Conservation (phyloP, 30 jellyfish, hydroid and myxozoan species). For the Aurelia coerulea region DNA sequence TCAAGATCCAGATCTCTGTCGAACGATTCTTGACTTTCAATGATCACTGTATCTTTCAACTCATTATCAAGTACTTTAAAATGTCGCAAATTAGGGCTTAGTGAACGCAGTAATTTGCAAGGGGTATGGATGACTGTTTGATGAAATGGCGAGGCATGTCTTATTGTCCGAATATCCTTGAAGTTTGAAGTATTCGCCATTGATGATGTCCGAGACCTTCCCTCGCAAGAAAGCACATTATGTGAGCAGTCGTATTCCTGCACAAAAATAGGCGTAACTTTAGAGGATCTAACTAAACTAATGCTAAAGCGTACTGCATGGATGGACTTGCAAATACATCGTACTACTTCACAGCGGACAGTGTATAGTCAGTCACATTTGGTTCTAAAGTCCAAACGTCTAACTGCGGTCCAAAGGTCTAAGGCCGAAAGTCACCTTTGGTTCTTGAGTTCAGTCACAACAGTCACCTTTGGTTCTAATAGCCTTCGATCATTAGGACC, state of each 20-base stretch:
- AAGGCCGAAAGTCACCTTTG: no score
- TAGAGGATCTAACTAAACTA: neutral
- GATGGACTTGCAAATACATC: no score
- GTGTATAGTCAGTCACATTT: no score
- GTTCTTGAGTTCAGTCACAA: no score
- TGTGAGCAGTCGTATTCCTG: conserved; percentile 52
- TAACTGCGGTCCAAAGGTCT: no score
- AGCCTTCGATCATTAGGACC: no score
- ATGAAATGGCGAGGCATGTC: neutral
- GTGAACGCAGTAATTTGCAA: neutral
- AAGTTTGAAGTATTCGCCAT: conserved; percentile 25
- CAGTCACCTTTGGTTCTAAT: no score
- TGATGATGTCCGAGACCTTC: conserved; percentile 38
- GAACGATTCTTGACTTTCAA: neutral
- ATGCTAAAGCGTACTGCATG: no score
- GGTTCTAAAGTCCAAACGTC: no score
- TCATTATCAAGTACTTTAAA: neutral
- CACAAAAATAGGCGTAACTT: neutral
- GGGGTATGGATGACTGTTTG: neutral
- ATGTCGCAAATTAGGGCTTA: neutral
- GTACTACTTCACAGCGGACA: no score
- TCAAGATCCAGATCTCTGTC: neutral
- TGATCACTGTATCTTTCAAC: neutral
- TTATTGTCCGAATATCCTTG: neutral
- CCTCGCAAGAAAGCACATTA: neutral